A percentile compares a stretch with the other conserved stretches of the same genome.
Conservation (phyloP, 1,140 invertebrate species). For the Druon quercuslanigerum region DNA sequence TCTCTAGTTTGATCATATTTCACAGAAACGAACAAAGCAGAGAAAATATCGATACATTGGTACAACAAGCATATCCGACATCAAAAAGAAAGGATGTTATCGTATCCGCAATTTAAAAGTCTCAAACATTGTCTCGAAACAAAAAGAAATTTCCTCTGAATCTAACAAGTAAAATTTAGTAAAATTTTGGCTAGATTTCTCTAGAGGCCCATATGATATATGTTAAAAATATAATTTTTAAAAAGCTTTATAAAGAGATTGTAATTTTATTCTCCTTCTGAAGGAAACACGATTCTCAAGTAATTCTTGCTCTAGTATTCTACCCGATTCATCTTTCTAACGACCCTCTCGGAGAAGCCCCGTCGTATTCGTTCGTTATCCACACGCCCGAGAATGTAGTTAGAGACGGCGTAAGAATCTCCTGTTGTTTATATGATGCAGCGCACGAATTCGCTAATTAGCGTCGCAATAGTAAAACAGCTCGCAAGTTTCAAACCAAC, state of each 20-base stretch:
- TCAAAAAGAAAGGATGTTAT: no score
- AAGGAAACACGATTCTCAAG: conserved; percentile 19
- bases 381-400: conserved; percentile 14
- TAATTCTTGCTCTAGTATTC: conserved; percentile 10
- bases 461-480: conserved; percentile 43
- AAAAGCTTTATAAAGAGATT: background rate
- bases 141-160: no score
- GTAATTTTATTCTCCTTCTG: background rate
- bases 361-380: conserved; percentile 23
- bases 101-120: no score
- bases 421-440: conserved; percentile 42
- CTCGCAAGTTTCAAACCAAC: conserved; percentile 51
- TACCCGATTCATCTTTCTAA: conserved; percentile 27
- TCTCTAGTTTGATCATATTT: no score
- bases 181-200: no score
- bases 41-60: no score
- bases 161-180: no score
- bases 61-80: no score
- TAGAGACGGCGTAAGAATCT: conserved; percentile 18
- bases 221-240: background rate
- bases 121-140: no score
- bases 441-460: conserved; percentile 53
- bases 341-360: conserved; percentile 3
- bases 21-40: no score
- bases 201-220: background rate